These are phyloP conservation scores for Drosophila chauvacae DNA, from an alignment of 1,140 invertebrate species.

Conservation along the genomic window DNA sequence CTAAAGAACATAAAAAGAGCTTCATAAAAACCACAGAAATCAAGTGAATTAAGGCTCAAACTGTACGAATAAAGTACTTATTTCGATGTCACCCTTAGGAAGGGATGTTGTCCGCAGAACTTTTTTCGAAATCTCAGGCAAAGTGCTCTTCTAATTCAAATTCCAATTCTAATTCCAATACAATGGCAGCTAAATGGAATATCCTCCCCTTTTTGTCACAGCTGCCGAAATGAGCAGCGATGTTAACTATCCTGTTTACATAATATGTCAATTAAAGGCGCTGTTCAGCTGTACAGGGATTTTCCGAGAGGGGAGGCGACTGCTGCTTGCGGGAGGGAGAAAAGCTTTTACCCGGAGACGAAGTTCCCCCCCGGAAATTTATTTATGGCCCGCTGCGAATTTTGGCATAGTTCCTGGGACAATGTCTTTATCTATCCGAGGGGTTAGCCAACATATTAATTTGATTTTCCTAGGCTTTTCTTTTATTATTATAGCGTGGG, in stretches of 20 bases:
- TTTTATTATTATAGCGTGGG: slow-evolving; percentile 28
- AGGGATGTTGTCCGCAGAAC: background rate
- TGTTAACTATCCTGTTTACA: slow-evolving; percentile 79
- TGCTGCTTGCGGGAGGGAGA: background rate
- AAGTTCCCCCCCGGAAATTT: background rate
- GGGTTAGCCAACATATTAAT: slow-evolving; percentile 48
- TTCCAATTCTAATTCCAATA: slow-evolving; percentile 17
- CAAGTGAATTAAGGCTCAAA: background rate
- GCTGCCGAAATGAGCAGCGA: slow-evolving; percentile 46
- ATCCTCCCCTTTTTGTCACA: slow-evolving; percentile 18
- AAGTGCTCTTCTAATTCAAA: slow-evolving; percentile 3
- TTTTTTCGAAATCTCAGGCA: background rate
- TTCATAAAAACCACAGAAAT: background rate
- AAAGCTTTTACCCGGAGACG: slow-evolving; percentile 35
- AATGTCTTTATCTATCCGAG: slow-evolving; percentile 15
- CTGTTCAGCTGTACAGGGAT: background rate
- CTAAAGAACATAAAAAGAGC: no score
- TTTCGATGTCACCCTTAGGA: background rate
- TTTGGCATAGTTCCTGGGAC: slow-evolving; percentile 33
- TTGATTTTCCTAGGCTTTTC: slow-evolving; percentile 34
- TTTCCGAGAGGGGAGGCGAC: background rate
- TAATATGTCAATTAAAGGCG: slow-evolving; percentile 76
- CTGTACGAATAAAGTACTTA: background rate
- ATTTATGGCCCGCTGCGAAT: slow-evolving; percentile 47
- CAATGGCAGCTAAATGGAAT: slow-evolving; percentile 13